Percentiles rank a stretch among this genome's conserved stretches.
These are phyloP conservation scores for Melanophora roralis DNA, from an alignment of 2,888 invertebrate genomes.

Conservation along the genomic window DNA sequence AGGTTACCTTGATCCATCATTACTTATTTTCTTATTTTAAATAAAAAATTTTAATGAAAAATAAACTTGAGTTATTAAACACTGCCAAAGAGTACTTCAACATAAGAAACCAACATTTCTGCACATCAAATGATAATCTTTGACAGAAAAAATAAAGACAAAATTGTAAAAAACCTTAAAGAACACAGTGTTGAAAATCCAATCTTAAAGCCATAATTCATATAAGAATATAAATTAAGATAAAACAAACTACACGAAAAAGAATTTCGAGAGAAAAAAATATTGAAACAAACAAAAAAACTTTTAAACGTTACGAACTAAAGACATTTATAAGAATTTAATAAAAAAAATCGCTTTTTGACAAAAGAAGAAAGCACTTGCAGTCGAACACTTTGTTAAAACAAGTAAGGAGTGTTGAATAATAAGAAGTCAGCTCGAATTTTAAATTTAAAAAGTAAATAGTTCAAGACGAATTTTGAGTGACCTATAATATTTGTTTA, in stretches of 20 bases:
- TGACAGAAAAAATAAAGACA: slow-evolving; percentile 33
- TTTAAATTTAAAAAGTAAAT: background rate
- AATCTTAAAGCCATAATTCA: slow-evolving; percentile 76
- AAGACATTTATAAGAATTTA: slow-evolving; percentile 8
- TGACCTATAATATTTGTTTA: background rate
- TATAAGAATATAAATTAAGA: slow-evolving; percentile 66
- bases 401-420: slow-evolving; percentile 30
- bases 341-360: background rate
- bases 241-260: slow-evolving; percentile 37
- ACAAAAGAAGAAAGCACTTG: slow-evolving; percentile 18
- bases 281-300: slow-evolving; percentile 46
- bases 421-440: background rate
- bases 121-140: slow-evolving; percentile 71
- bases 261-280: slow-evolving; percentile 16
- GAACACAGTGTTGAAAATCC: slow-evolving; percentile 74
- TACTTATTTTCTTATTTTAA: no score
- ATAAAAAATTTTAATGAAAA: no score
- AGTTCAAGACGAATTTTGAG: background rate
- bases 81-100: no score
- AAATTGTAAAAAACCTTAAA: slow-evolving; percentile 9
- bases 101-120: slow-evolving; percentile 36
- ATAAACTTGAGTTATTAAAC: no score
- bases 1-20: no score
- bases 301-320: slow-evolving; percentile 43
- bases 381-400: slow-evolving; percentile 39